These are phyloP conservation scores for Cyclophora albipunctata DNA, from an alignment of 2,888 invertebrate species.

Conservation along the genomic window DNA sequence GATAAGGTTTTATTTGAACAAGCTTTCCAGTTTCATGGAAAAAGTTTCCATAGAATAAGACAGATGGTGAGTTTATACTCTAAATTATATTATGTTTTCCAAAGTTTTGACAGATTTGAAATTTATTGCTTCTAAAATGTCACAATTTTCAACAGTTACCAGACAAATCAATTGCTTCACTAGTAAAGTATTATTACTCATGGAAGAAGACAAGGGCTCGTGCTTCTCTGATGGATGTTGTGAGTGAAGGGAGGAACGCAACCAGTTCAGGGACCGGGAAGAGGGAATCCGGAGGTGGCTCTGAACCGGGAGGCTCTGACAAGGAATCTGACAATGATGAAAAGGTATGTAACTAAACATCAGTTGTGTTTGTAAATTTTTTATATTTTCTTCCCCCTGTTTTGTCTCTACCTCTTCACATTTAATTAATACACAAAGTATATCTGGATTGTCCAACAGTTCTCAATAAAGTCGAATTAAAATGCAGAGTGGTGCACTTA, in stretches of 20 bases:
- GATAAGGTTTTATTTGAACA: slow-evolving; percentile 99
- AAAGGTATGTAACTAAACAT: slow-evolving; percentile 79
- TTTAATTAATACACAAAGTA: slow-evolving; percentile 25
- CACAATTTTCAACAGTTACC: slow-evolving; percentile 80
- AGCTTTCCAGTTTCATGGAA: slow-evolving; percentile 98
- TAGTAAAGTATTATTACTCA: slow-evolving; percentile 98
- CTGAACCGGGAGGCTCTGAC: slow-evolving; percentile 87
- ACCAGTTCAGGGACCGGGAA: slow-evolving; percentile 78
- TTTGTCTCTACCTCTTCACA: slow-evolving; percentile 8
- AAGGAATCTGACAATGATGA: slow-evolving; percentile 93
- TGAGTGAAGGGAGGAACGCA: slow-evolving; percentile 85
- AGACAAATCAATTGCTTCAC: slow-evolving; percentile 95
- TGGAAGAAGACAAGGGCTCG: slow-evolving; percentile 97
- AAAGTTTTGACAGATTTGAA: slow-evolving; percentile 3
- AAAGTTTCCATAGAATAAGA: slow-evolving; percentile 96
- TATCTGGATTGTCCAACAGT: slow-evolving; percentile 71
- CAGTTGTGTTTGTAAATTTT: slow-evolving; percentile 22
- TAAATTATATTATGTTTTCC: slow-evolving; percentile 5
- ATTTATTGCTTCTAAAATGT: not conserved
- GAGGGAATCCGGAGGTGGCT: slow-evolving; percentile 84
- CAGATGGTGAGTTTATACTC: slow-evolving; percentile 87
- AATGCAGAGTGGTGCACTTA: slow-evolving; percentile 56
- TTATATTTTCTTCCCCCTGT: slow-evolving; percentile 6
- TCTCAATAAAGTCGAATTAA: slow-evolving; percentile 35
- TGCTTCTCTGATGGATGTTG: slow-evolving; percentile 93